A percentile compares a stretch with the other conserved stretches of the same genome.
Conservation (phyloP, 2,888 invertebrate genomes). For the Pachliopta kotzebuea region DNA sequence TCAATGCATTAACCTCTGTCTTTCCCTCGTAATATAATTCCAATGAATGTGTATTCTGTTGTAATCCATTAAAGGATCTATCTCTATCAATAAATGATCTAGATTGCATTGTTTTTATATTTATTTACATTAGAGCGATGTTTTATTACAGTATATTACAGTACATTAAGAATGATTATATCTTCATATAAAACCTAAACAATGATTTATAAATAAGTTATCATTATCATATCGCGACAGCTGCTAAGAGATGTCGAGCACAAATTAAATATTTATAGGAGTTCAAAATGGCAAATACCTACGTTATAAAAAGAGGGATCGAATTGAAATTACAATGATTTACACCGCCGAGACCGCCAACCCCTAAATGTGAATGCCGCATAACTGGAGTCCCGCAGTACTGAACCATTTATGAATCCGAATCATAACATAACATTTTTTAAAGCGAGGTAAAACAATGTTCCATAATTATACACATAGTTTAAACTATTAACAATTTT, state of each 20-base stretch:
- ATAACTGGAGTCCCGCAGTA: conserved; percentile 31
- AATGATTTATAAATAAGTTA: background rate
- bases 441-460: background rate
- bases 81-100: no score
- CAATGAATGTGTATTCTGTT: no score
- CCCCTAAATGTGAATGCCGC: conserved; percentile 41
- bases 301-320: conserved; percentile 35
- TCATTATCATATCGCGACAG: conserved; percentile 9
- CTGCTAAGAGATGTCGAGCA: conserved; percentile 22
- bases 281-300: conserved; percentile 33
- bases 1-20: no score
- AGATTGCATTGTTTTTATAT: no score
- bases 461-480: background rate
- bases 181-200: conserved; percentile 4
- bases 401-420: conserved; percentile 44
- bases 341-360: conserved; percentile 40
- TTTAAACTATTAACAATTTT: no score
- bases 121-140: no score
- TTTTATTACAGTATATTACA: no score
- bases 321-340: conserved; percentile 50
- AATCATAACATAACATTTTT: conserved; percentile 42
- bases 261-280: conserved; percentile 30
- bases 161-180: background rate
- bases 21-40: no score
- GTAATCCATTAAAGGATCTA: no score